phyloP scores from a whole-genome alignment of 92 coral and sea anemone species.

The Phymanthus crucifer region DNA sequence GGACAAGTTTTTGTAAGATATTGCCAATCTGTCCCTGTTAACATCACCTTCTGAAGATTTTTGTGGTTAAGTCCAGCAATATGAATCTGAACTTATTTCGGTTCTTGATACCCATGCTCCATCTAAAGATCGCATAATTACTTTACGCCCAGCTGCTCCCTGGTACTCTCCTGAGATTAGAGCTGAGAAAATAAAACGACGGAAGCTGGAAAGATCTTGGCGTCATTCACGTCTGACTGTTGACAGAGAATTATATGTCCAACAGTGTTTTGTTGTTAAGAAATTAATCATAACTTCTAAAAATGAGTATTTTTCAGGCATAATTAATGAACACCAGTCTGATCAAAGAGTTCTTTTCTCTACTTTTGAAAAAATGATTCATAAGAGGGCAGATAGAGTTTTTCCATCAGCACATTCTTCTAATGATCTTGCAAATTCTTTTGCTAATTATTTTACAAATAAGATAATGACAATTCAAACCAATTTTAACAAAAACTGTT shows the following conservation, averaged over 20 bases:
- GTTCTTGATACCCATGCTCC: slow-evolving; percentile 24
- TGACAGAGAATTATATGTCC: background rate
- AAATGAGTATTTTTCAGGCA: background rate
- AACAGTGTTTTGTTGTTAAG: background rate
- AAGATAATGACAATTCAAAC: background rate
- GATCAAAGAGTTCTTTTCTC: background rate
- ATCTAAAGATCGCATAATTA: slow-evolving; percentile 9
- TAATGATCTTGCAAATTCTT: background rate
- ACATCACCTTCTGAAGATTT: slow-evolving; percentile 4
- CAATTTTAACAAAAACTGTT: no score
- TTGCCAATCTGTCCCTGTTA: slow-evolving; percentile 5
- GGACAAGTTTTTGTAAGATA: slow-evolving; percentile 8
- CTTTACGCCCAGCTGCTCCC: slow-evolving; percentile 5
- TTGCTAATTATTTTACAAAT: no score
- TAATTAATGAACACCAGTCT: background rate
- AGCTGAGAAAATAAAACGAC: background rate
- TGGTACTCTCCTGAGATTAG: background rate
- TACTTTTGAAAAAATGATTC: background rate
- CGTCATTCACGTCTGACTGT: background rate
- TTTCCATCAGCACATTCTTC: background rate
- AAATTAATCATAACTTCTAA: background rate
- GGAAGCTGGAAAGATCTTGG: background rate
- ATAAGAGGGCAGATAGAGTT: background rate
- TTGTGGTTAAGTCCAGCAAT: background rate
- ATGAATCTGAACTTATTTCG: slow-evolving; percentile 5